Evolutionary conservation across 2,113 vertebrate genomes (phyloP).

Genomic region (Rostratula benghalensis): DNA sequence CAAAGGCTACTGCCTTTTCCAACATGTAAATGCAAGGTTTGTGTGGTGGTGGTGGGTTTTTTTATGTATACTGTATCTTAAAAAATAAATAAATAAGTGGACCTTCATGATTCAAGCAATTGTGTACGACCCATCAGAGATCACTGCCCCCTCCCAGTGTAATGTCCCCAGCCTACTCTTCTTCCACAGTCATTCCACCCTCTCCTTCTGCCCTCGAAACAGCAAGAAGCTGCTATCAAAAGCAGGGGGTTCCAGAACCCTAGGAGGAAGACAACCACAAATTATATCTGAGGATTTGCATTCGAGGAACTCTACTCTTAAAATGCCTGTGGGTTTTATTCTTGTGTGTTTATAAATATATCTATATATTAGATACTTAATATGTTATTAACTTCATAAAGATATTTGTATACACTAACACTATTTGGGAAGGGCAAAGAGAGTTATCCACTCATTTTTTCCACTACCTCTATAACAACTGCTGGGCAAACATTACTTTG

Average conservation of each 20-base stretch:
- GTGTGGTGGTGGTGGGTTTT: not conserved
- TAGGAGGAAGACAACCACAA: not conserved
- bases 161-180: not conserved
- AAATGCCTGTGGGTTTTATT: constrained; percentile 33
- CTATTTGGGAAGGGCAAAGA: not conserved
- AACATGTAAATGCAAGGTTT: not conserved
- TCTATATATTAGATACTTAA: no score
- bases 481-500: not conserved
- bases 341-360: not conserved
- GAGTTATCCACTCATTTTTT: not conserved
- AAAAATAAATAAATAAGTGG: not conserved
- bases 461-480: not conserved
- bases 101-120: not conserved
- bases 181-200: not conserved
- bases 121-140: not conserved
- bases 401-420: not conserved
- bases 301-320: not conserved
- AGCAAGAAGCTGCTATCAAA: not conserved
- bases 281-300: not conserved
- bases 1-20: not conserved
- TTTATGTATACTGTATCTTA: not conserved
- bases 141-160: not conserved
- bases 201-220: not conserved
- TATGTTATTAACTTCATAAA: not conserved
- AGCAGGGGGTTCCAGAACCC: not conserved